Conservation (phyloP, 2,888 invertebrate species). For the Steinernema scapterisci region DNA sequence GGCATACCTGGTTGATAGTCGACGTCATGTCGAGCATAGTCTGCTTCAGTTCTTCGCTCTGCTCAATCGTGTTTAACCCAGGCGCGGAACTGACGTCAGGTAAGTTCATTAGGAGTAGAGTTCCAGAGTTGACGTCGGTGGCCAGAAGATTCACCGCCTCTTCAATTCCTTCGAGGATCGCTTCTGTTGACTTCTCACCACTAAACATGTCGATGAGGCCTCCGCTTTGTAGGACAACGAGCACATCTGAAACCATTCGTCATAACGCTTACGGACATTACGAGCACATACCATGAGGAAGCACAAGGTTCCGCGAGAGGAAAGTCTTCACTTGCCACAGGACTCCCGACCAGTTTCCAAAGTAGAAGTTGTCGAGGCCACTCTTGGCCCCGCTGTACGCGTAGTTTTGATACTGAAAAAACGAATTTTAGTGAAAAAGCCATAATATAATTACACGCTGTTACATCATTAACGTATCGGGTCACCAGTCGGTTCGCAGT, state of each 20-base stretch:
- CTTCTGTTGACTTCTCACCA: slow-evolving; percentile 49
- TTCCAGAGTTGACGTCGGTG: slow-evolving; percentile 48
- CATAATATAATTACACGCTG: neutral
- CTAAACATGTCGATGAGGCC: slow-evolving; percentile 59
- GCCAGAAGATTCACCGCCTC: slow-evolving; percentile 48
- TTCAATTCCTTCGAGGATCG: slow-evolving; percentile 51
- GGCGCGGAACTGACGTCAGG: slow-evolving; percentile 54
- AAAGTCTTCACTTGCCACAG: slow-evolving; percentile 51
- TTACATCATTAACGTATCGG: too few species aligned
- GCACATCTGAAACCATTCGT: slow-evolving; percentile 44
- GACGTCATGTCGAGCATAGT: slow-evolving; percentile 47
- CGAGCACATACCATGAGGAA: slow-evolving; percentile 34
- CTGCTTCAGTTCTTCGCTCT: slow-evolving; percentile 46
- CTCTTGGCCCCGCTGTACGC: slow-evolving; percentile 58
- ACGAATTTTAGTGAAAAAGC: neutral
- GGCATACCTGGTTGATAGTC: slow-evolving; percentile 51
- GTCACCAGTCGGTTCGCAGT: too few species aligned
- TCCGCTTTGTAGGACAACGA: slow-evolving; percentile 56
- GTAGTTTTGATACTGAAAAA: slow-evolving; percentile 54
- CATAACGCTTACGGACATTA: neutral
- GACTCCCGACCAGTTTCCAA: slow-evolving; percentile 55
- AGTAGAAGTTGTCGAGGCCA: slow-evolving; percentile 57
- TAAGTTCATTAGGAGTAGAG: slow-evolving; percentile 51
- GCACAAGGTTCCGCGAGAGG: slow-evolving; percentile 41
- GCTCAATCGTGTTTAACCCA: slow-evolving; percentile 54